These are phyloP conservation scores for Hemibagrus guttatus DNA, from an alignment of 2,797 vertebrate species.

Conservation along the genomic window DNA sequence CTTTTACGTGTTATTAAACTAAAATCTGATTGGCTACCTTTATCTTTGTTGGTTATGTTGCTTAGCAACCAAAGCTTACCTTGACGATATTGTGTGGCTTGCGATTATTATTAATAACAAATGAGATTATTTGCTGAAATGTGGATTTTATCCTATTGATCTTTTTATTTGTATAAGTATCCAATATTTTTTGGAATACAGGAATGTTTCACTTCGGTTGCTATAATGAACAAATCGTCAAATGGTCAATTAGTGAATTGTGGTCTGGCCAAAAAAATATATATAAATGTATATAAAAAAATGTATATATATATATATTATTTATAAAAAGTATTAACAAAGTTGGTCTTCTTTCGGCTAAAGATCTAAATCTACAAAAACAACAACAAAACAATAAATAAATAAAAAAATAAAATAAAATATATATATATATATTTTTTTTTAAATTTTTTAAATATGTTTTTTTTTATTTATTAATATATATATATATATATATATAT, in stretches of 20 bases:
- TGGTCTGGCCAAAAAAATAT: background rate
- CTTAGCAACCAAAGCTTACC: background rate
- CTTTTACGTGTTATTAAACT: background rate
- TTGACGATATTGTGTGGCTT: background rate
- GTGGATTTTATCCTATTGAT: background rate
- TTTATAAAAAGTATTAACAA: too few species aligned
- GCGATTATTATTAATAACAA: background rate
- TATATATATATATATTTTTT: too few species aligned
- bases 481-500: too few species aligned
- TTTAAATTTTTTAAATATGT: too few species aligned
- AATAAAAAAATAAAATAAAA: too few species aligned
- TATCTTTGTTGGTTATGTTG: background rate
- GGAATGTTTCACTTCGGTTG: background rate
- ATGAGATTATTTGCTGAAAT: background rate
- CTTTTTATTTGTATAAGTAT: too few species aligned
- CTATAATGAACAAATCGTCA: background rate
- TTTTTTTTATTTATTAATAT: too few species aligned
- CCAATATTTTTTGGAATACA: background rate
- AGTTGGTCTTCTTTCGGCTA: background rate
- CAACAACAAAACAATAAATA: too few species aligned
- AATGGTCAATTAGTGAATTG: background rate
- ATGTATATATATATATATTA: too few species aligned
- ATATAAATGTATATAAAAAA: background rate
- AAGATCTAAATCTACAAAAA: background rate
- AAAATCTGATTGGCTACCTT: background rate